phyloP scores from a whole-genome alignment of 2,113 vertebrate genomes.

The Sturnus vulgaris region DNA sequence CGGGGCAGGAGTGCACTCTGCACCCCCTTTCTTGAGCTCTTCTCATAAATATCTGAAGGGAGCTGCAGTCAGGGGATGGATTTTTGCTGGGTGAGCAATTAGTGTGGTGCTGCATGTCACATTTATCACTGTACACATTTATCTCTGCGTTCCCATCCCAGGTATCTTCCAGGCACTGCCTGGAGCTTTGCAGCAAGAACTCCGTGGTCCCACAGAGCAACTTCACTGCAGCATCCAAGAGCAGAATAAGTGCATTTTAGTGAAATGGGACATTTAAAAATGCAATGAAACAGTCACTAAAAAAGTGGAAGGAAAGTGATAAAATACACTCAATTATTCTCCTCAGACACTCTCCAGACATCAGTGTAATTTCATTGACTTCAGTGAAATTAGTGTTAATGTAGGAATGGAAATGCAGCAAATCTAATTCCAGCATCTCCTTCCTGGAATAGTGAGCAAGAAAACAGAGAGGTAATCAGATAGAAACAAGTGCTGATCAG shows the following conservation, averaged over 20 bases:
- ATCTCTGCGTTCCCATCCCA: background rate
- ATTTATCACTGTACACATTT: background rate
- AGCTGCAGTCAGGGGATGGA: background rate
- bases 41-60: fast-evolving
- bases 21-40: background rate
- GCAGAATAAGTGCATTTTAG: background rate
- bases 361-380: constrained; percentile 44
- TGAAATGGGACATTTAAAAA: background rate
- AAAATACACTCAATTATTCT: constrained; percentile 47
- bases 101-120: fast-evolving
- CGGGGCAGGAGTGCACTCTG: background rate
- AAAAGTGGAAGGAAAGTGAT: constrained; percentile 5
- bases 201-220: background rate
- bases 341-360: constrained; percentile 30
- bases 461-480: constrained; percentile 32
- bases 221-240: background rate
- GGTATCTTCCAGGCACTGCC: background rate
- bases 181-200: background rate
- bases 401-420: constrained; percentile 55
- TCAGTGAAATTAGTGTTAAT: constrained; percentile 61
- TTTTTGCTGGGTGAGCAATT: background rate
- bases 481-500: constrained; percentile 51
- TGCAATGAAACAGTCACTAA: background rate
- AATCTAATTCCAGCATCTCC: constrained; percentile 45
- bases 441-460: constrained; percentile 52